These are phyloP conservation scores for Scotopteryx bipunctaria DNA, from an alignment of 2,888 invertebrate species.

Conservation along the genomic window DNA sequence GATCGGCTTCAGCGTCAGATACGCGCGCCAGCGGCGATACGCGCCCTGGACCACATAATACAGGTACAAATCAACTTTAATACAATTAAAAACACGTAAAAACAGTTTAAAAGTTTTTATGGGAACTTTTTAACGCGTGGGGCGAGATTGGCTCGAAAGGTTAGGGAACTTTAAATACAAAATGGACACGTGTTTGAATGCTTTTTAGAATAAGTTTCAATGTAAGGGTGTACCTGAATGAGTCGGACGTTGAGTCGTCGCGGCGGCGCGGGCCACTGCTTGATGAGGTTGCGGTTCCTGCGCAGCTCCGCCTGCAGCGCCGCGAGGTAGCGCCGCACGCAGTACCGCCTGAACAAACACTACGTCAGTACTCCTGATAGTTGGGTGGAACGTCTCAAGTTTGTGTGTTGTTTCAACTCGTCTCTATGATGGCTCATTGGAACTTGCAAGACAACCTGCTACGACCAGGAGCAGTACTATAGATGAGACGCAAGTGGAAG, in stretches of 20 bases:
- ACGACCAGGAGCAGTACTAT: no score
- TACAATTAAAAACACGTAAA: conserved; percentile 46
- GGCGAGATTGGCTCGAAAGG: no score
- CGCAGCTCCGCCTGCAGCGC: conserved; percentile 59
- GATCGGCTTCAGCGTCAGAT: conserved; percentile 91
- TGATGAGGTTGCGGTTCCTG: conserved; percentile 51
- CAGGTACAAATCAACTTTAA: no score
- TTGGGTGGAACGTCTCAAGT: no score
- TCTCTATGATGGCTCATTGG: no score
- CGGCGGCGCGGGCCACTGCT: conserved; percentile 89
- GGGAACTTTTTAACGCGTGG: no score
- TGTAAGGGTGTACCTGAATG: conserved; percentile 26
- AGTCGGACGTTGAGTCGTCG: conserved; percentile 83
- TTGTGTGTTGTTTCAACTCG: no score
- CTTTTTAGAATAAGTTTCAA: not conserved
- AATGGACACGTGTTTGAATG: no score
- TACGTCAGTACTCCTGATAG: not conserved
- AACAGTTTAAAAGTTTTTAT: no score
- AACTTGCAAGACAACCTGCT: no score
- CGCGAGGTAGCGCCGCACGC: conserved; percentile 67
- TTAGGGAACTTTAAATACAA: no score
- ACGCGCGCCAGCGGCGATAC: conserved; percentile 93
- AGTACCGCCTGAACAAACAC: conserved; percentile 61
- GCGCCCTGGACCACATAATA: conserved; percentile 77
- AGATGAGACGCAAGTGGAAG: no score